Evolutionary conservation across 2,113 vertebrate genomes (phyloP).

Genomic region (Microtus montanus): DNA sequence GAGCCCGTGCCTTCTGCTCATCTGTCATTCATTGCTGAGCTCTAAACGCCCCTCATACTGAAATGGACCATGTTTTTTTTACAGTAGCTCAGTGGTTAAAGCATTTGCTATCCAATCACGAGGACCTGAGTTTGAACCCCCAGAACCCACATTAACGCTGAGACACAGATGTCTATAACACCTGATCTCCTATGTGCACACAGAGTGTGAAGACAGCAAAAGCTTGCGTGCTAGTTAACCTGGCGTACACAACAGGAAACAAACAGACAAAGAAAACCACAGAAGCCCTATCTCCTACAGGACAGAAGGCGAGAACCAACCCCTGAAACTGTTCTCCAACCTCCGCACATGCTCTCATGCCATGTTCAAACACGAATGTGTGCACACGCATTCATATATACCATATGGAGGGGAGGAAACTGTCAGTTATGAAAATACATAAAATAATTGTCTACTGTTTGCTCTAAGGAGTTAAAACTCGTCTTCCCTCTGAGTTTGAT

Average conservation of each 20-base stretch:
- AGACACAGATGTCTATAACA: not conserved
- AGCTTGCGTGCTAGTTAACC: not conserved
- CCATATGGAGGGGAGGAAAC: not conserved
- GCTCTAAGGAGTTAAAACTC: not conserved
- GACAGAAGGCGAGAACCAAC: too few species aligned
- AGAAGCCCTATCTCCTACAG: not conserved
- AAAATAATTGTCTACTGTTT: not conserved
- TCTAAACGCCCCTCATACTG: too few species aligned
- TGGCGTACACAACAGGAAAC: not conserved
- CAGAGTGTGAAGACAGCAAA: too few species aligned
- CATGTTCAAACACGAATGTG: not conserved
- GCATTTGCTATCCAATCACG: too few species aligned
- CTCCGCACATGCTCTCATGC: too few species aligned
- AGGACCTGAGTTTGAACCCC: not conserved
- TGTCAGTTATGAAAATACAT: not conserved
- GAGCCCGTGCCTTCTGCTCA: not conserved
- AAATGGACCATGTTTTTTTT: not conserved
- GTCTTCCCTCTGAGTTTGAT: not conserved
- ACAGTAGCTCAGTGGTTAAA: not conserved
- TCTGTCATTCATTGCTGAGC: not conserved
- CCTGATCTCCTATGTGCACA: not conserved
- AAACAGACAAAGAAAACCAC: not conserved
- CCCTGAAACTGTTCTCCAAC: not conserved
- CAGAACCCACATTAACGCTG: not conserved
- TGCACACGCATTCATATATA: not conserved